Evolutionary conservation across 2,797 vertebrate species (phyloP).

Genomic region (Pangasius larnaudii): DNA sequence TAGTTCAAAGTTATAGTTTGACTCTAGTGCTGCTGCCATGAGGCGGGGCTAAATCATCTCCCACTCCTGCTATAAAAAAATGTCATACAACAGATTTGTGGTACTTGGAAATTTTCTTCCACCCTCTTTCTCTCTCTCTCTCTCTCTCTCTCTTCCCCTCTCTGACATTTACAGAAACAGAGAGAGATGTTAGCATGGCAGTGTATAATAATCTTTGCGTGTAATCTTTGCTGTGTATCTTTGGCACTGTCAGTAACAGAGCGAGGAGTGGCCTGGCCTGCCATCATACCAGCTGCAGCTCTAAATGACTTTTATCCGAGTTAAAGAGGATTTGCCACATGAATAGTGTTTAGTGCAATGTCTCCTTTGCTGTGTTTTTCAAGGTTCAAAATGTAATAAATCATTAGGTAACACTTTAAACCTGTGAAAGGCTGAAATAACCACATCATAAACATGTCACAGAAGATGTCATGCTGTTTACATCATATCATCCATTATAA

Average conservation of each 20-base stretch:
- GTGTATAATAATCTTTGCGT: constrained; percentile 42
- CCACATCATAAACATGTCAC: not conserved
- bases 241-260: constrained; percentile 37
- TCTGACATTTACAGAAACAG: constrained; percentile 40
- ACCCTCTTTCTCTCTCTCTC: constrained; percentile 21
- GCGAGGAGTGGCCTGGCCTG: constrained; percentile 13
- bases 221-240: constrained; percentile 46
- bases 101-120: constrained; percentile 43
- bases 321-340: constrained; percentile 37
- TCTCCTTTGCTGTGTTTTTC: constrained; percentile 37
- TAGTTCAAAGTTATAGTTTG: constrained; percentile 71
- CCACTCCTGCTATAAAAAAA: constrained; percentile 70
- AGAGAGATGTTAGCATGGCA: constrained; percentile 32
- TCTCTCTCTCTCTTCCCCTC: not conserved
- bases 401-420: not conserved
- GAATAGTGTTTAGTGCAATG: constrained; percentile 32
- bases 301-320: constrained; percentile 47
- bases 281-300: constrained; percentile 33
- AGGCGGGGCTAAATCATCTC: constrained; percentile 73
- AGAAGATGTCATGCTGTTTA: constrained; percentile 5
- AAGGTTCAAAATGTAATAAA: constrained; percentile 2
- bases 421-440: not conserved
- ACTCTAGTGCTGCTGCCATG: constrained; percentile 61
- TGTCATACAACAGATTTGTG: constrained; percentile 72
- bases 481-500: not conserved